A percentile compares a stretch with the other conserved stretches of the same genome.
Evolutionary conservation across 2,888 invertebrate genomes (phyloP).

Genomic region (Elmis aenea): DNA sequence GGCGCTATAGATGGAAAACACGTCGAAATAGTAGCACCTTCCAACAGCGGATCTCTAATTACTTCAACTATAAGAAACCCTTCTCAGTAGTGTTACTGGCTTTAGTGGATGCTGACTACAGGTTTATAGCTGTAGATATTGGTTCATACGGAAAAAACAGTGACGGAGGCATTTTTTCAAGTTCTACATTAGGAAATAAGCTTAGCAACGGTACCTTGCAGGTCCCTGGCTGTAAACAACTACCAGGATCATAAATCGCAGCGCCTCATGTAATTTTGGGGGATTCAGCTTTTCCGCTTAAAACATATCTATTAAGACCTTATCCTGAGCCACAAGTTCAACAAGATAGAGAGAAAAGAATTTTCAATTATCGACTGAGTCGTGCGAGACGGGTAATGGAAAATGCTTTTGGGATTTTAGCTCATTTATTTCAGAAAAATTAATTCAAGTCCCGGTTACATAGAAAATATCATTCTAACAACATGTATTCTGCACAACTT

Average conservation of each 20-base stretch:
- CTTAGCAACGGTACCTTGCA: slow-evolving; percentile 1
- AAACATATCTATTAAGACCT: no score
- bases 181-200: slow-evolving; percentile 8
- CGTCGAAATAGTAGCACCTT: slow-evolving; percentile 22
- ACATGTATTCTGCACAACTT: no score
- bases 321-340: no score
- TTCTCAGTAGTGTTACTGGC: slow-evolving; percentile 28
- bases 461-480: no score
- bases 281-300: slow-evolving; percentile 1
- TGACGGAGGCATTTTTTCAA: slow-evolving; percentile 29
- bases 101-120: slow-evolving; percentile 29
- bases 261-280: slow-evolving; percentile 1
- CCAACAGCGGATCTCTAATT: slow-evolving; percentile 24
- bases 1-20: slow-evolving; percentile 28
- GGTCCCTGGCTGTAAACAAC: neutral
- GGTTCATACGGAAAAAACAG: slow-evolving; percentile 30
- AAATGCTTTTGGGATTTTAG: slow-evolving; percentile 2
- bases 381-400: no score
- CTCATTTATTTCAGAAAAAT: slow-evolving; percentile 1
- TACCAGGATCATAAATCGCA: slow-evolving; percentile 1
- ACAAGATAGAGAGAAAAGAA: no score
- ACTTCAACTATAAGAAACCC: slow-evolving; percentile 24
- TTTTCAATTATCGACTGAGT: neutral
- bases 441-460: no score
- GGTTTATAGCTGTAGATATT: slow-evolving; percentile 30